A percentile compares a stretch with the other conserved stretches of the same genome.
Evolutionary conservation across 64 coral and sea anemone genomes (phyloP).

Genomic region (Stichodactyla helianthus): DNA sequence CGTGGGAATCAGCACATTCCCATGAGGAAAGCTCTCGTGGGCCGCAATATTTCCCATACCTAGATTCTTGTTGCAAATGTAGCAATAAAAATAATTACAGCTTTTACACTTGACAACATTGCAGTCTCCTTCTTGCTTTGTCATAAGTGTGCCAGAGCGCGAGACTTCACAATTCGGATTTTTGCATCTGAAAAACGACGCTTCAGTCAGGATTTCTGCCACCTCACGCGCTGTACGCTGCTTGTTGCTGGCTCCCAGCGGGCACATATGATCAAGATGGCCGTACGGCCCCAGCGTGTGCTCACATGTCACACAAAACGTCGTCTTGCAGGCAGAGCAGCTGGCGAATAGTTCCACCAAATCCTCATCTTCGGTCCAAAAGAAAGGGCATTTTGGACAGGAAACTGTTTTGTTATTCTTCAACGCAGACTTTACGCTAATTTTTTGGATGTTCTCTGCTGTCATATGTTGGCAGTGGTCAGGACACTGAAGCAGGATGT

Average conservation of each 20-base stretch:
- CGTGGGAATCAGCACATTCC: not conserved
- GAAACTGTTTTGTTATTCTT: not conserved
- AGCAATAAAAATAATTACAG: conserved; percentile 36
- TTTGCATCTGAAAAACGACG: conserved; percentile 5
- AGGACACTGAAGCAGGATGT: conserved; percentile 11
- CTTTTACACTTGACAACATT: conserved; percentile 23
- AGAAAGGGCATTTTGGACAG: conserved; percentile 38
- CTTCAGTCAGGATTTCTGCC: conserved; percentile 24
- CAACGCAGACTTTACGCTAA: not conserved
- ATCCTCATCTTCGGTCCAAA: not conserved
- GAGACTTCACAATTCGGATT: not conserved
- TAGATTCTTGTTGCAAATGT: conserved; percentile 32
- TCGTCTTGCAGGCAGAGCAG: not conserved
- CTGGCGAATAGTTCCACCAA: conserved; percentile 13
- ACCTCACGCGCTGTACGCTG: not conserved
- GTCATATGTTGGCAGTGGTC: not conserved
- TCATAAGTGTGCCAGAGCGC: not conserved
- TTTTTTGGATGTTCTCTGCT: not conserved
- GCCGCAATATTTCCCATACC: conserved; percentile 16
- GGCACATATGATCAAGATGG: conserved; percentile 34
- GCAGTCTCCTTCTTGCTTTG: conserved; percentile 33
- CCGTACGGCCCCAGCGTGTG: conserved; percentile 20
- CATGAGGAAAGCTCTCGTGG: conserved; percentile 42
- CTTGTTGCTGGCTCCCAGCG: not conserved
- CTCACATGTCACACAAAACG: conserved; percentile 40